Conservation (phyloP, 2,113 vertebrate species). For the Eidolon helvum region DNA sequence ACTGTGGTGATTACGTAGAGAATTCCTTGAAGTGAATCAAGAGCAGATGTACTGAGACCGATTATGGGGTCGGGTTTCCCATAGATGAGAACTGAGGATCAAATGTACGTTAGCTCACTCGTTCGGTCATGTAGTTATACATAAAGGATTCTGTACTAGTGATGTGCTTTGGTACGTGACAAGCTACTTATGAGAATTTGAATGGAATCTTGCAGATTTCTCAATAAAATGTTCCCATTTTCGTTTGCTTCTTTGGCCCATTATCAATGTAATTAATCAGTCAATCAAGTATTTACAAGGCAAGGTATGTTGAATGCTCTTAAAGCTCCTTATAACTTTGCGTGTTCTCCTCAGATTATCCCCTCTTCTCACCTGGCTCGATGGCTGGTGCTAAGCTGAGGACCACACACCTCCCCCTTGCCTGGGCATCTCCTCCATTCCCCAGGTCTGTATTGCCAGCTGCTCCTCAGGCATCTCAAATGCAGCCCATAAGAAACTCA, state of each 20-base stretch:
- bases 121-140: background rate
- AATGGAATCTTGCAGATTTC: background rate
- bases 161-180: background rate
- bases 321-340: background rate
- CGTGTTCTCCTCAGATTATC: background rate
- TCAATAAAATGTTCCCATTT: background rate
- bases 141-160: background rate
- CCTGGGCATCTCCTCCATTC: no score
- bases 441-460: background rate
- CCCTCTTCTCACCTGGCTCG: background rate
- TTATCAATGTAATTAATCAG: background rate
- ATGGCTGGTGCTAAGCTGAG: background rate
- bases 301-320: background rate
- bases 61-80: no score
- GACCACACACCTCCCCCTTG: rapidly evolving
- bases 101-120: background rate
- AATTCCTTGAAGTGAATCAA: background rate
- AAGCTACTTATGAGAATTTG: background rate
- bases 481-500: background rate
- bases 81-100: background rate
- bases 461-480: background rate
- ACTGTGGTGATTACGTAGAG: background rate
- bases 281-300: background rate
- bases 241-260: background rate
- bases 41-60: background rate